Evolutionary conservation across 2,113 vertebrate species (phyloP), one percentile per base, ranked within the genome.

Genomic region (Callospermophilus lateralis): DNA sequence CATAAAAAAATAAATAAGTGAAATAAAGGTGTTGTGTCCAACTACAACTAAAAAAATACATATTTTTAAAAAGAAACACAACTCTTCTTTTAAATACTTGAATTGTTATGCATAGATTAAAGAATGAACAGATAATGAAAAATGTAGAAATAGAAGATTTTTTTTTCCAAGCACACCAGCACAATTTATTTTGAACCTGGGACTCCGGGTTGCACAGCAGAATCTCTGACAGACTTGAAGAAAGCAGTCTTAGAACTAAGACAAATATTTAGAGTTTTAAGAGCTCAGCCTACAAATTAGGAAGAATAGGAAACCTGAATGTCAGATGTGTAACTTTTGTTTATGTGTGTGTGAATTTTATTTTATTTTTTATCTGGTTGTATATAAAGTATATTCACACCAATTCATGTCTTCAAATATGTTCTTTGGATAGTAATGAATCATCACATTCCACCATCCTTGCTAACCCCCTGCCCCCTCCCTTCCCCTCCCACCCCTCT

Each of bases 211-310:
- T 95, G 45, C 72, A 78, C 32, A 89, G 84, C 76, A 96, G 87
- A 97, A 70, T 93, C 61, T 89, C 95, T 96, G 85, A 96, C 76
- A 95, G 76, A 53, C 80, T 93, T 63, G 93, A 92, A 96, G 93
- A 94, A 97, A 97, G 93, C 73, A 96, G 72, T 92, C 87, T 97
- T 97, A 96, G 93, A 95, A 96, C 72, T 61, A 97, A 98, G 89
- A 96, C 96, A 98, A 98, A 98, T 98, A 98, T 97, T 98, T 98
- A 97, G 83, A 97, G 94, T 97, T 97, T 97, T 86, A 84, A 85
- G 90, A 97, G 84, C 76, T 96, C 90, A 85, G 97, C 48, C 92
- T 98, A 98, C 97, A 97, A 98, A 98, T 97, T 97, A 97, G 87
- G 95, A 97, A 73, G 84, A 95, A 94, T 61, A 26, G 32, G 70